Base-by-base conservation (phyloP, 2,797 vertebrate genomes). In the Columba guinea region DNA sequence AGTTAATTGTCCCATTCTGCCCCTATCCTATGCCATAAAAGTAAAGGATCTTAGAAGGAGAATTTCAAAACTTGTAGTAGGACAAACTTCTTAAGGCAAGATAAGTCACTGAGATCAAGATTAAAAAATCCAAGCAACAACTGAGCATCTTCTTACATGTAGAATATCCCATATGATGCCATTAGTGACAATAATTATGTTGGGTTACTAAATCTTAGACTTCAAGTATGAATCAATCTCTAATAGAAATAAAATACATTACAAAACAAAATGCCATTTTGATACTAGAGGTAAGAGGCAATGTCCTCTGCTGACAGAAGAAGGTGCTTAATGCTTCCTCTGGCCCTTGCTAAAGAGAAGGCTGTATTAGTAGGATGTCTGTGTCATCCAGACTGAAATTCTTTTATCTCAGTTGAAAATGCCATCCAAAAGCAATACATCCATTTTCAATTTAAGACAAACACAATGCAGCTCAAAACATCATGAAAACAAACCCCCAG, bases 401-500 rank as follows among this genome's bases (percentile, higher is more conserved):
- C 46, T 62, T 69, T 49, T 27, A 19, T 85, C 87, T 60, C 55
- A 14, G 15, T 4, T 35, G 37, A 37, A 56, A 22, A 15, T 48
- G 24, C 44, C 44, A 39, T 5, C 35, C 71, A 80, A 87, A 49
- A 37, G 34, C 67, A 83, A 46, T 0, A 32, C 0, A 6, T 7
- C 35, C 12, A 1, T n/a, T 35, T 35, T 15, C 39, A 44, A 7
- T 37, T 22, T 6, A 48, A 87, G 28, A 30, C 48, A 69, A 69
- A 76, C 27, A 78, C 32, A 34, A 7, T 0, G 6, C 70, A 83
- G 75, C 68, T 58, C n/a, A n/a, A 58, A 80, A 26, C 39, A 20
- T 6, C 22, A 24, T 1, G 0, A 23, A 69, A 44, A 7, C 39
- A 49, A 58, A 39, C 0, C 1, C 16, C 39, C 20, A 30, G 59